A percentile compares a stretch with the other conserved stretches of the same genome.
These are phyloP conservation scores for Ptychoptera albimana DNA, from an alignment of 2,888 invertebrate species.

Conservation along the genomic window DNA sequence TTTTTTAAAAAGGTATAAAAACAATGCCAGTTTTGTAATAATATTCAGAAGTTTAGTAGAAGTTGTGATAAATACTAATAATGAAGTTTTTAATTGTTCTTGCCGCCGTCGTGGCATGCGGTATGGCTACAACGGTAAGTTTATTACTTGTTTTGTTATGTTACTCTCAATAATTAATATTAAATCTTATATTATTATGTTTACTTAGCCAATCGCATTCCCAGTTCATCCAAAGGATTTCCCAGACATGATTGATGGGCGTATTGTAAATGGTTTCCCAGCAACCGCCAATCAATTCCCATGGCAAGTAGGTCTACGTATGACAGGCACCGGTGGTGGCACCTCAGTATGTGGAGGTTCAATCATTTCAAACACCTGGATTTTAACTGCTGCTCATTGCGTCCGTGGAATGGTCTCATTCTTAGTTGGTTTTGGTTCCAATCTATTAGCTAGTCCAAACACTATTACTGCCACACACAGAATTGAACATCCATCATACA, in stretches of 20 bases:
- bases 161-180: too few relatives aligned
- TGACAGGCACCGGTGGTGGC: not conserved
- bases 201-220: not conserved
- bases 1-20: too few relatives aligned
- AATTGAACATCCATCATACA: not conserved
- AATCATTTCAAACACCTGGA: not conserved
- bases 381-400: slow-evolving; percentile 1
- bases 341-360: not conserved
- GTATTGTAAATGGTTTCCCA: not conserved
- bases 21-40: too few relatives aligned
- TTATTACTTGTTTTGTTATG: not conserved
- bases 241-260: not conserved
- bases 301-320: not conserved
- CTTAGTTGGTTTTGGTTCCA: not conserved
- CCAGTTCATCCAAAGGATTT: not conserved
- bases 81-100: slow-evolving; percentile 2
- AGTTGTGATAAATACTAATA: not conserved
- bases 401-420: not conserved
- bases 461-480: not conserved
- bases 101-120: not conserved
- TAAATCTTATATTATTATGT: too few relatives aligned
- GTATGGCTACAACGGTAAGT: not conserved
- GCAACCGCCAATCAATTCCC: slow-evolving; percentile 1
- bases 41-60: too few relatives aligned
- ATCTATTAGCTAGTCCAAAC: not conserved